phyloP scores from a whole-genome alignment of 2,797 vertebrate species.

The Schizopygopsis malacanthus region DNA sequence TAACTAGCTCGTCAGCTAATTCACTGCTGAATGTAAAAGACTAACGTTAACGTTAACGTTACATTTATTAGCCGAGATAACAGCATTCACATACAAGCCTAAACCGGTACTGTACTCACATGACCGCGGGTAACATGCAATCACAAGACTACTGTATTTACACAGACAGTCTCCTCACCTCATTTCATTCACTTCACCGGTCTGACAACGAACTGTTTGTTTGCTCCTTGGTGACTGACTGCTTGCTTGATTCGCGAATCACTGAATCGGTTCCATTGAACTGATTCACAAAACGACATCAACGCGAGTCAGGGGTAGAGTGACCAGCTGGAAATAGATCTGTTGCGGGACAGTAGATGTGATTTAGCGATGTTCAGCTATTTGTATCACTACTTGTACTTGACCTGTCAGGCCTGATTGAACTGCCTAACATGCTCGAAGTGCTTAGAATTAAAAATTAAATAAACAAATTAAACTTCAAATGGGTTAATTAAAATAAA shows the following conservation, averaged over 20 bases:
- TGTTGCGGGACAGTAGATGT: no score
- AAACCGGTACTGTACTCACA: not conserved
- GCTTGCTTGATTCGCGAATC: constrained; percentile 8
- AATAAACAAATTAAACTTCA: no score
- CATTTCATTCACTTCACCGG: constrained; percentile 29
- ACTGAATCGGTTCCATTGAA: constrained; percentile 30
- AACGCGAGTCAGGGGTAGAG: not conserved
- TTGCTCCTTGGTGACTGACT: not conserved
- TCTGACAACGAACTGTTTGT: constrained; percentile 1
- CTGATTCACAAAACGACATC: not conserved
- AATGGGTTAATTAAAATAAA: not conserved
- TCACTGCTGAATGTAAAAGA: not conserved
- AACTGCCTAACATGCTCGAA: not conserved
- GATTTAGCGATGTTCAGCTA: not conserved
- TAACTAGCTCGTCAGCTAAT: constrained; percentile 40
- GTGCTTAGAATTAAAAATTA: not conserved
- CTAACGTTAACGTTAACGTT: not conserved
- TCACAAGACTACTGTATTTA: no score
- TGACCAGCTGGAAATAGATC: no score
- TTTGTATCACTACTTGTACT: not conserved
- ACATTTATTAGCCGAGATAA: constrained; percentile 1
- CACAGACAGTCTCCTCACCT: constrained; percentile 3
- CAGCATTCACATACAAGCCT: not conserved
- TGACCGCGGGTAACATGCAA: not conserved
- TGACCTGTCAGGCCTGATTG: not conserved